Conservation (phyloP, 2,797 vertebrate genomes). For the Pygocentrus nattereri region DNA sequence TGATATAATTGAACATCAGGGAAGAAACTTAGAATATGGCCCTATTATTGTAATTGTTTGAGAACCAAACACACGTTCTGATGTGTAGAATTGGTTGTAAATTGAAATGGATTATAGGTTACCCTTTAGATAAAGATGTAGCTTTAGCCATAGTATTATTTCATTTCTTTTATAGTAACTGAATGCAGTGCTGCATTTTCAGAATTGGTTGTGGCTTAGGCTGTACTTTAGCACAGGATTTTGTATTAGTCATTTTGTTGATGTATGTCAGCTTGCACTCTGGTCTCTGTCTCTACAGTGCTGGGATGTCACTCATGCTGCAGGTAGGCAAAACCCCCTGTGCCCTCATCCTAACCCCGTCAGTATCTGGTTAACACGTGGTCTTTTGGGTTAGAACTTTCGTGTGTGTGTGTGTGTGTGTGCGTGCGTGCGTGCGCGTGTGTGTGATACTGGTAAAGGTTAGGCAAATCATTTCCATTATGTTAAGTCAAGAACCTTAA, state of each 20-base stretch:
- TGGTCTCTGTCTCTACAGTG: constrained; percentile 66
- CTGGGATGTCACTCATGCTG: constrained; percentile 63
- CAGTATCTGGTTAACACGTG: constrained; percentile 52
- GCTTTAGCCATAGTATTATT: not conserved
- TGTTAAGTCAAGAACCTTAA: constrained; percentile 56
- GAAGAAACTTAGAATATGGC: no score
- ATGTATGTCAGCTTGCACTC: constrained; percentile 63
- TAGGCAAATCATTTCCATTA: constrained; percentile 61
- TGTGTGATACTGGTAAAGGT: constrained; percentile 45
- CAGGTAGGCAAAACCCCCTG: constrained; percentile 62
- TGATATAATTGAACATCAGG: no score
- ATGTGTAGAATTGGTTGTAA: not conserved
- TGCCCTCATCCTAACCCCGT: constrained; percentile 50
- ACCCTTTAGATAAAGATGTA: not conserved
- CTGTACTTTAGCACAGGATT: constrained; percentile 27
- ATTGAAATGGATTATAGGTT: not conserved
- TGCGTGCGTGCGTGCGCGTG: constrained; percentile 48
- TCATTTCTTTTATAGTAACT: not conserved
- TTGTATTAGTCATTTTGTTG: constrained; percentile 34
- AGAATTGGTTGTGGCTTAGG: constrained; percentile 38
- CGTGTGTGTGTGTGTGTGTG: constrained; percentile 41
- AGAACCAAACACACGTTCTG: constrained; percentile 17
- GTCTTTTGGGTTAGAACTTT: constrained; percentile 50
- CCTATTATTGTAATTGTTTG: not conserved
- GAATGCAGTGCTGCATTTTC: constrained; percentile 27